These are phyloP conservation scores for Cairina moschata DNA, from an alignment of 2,113 vertebrate genomes.

Conservation along the genomic window DNA sequence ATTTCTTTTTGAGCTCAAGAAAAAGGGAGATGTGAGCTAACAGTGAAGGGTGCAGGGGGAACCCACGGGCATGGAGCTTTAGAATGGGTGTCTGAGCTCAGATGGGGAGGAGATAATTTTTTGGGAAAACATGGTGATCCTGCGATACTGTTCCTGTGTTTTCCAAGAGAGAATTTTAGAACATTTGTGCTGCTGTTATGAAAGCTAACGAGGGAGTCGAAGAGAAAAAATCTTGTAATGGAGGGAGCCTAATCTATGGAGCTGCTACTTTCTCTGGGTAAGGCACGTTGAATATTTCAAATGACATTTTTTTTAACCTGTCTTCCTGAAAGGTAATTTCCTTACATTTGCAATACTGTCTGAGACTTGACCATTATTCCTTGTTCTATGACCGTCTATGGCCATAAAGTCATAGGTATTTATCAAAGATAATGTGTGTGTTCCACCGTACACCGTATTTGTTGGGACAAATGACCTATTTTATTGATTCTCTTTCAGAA, in stretches of 20 bases:
- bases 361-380: neutral
- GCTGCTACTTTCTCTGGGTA: neutral
- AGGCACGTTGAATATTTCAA: neutral
- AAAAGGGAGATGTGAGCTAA: neutral
- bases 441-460: conserved; percentile 21
- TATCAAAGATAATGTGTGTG: conserved; percentile 17
- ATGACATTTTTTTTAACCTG: neutral
- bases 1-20: neutral
- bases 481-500: conserved; percentile 40
- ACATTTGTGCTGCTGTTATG: neutral
- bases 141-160: neutral
- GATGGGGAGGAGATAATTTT: neutral
- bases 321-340: neutral
- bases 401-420: conserved; percentile 5
- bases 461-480: conserved; percentile 49
- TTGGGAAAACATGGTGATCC: neutral
- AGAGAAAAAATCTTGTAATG: neutral
- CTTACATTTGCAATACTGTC: neutral
- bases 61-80: neutral
- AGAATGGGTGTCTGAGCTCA: neutral
- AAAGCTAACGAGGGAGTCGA: neutral
- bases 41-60: neutral
- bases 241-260: neutral
- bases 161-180: neutral
- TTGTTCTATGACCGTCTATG: neutral